Evolutionary conservation across 2,797 vertebrate genomes (phyloP).

Genomic region (Tokudaia tokunoshimensis): DNA sequence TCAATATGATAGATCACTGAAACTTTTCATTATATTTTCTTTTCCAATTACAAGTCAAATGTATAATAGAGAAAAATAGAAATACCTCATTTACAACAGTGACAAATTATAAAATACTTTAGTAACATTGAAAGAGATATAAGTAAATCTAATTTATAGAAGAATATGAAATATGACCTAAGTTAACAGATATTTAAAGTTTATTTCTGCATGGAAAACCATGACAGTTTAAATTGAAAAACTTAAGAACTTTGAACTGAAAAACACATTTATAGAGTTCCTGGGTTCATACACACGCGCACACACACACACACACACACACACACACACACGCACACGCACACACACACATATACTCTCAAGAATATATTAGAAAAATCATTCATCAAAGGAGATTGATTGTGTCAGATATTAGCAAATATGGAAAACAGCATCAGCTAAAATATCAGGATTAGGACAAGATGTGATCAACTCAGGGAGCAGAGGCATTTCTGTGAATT

Average conservation of each 20-base stretch:
- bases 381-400: neutral
- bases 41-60: constrained; percentile 32
- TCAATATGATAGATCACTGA: constrained; percentile 6
- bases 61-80: neutral
- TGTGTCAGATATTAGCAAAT: neutral
- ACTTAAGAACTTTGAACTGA: neutral
- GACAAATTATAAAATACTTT: neutral
- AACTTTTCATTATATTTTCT: constrained; percentile 13
- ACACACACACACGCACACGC: too few species aligned
- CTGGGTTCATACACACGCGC: neutral
- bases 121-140: neutral
- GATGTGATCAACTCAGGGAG: neutral
- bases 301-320: too few species aligned
- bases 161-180: neutral
- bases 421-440: constrained; percentile 1
- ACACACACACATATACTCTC: neutral
- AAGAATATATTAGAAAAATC: neutral
- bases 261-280: constrained; percentile 2
- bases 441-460: constrained; percentile 33
- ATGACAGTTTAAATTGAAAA: neutral
- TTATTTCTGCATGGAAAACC: constrained; percentile 14
- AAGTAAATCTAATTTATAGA: constrained; percentile 34
- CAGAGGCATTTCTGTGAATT: neutral
- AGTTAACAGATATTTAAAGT: neutral
- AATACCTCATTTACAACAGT: neutral